A percentile compares a stretch with the other conserved stretches of the same genome.
These are phyloP conservation scores for Clangula hyemalis DNA, from an alignment of 2,797 vertebrate species.

Conservation along the genomic window DNA sequence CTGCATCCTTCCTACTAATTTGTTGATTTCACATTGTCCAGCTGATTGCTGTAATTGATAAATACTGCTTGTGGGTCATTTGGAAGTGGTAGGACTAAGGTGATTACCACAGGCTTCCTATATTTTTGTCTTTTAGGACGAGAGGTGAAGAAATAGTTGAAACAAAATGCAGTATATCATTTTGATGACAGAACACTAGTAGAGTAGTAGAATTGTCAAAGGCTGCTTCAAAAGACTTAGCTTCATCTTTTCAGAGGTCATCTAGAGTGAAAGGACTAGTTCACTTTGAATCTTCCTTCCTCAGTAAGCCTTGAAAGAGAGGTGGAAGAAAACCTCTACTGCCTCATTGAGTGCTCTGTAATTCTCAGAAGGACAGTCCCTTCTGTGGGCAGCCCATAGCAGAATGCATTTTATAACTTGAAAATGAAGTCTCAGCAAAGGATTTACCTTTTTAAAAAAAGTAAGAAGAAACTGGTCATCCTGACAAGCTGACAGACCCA, in stretches of 20 bases:
- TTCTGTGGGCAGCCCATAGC: neutral
- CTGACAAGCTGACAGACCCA: neutral
- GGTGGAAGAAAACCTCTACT: neutral
- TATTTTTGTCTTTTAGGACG: neutral
- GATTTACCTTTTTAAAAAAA: neutral
- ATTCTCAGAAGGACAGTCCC: neutral
- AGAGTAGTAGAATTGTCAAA: neutral
- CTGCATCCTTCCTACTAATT: neutral
- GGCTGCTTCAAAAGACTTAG: neutral
- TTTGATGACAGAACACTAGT: neutral
- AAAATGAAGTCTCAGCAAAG: neutral
- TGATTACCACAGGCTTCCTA: neutral
- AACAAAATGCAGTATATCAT: neutral
- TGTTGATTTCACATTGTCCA: neutral
- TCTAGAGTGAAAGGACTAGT: neutral
- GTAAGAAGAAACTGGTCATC: neutral
- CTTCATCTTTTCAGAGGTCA: too few species aligned
- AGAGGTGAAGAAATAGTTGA: constrained; percentile 4
- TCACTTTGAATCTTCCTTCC: neutral
- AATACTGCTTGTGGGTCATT: neutral
- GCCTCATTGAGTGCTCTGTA: neutral
- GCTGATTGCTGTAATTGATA: neutral
- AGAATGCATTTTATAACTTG: neutral
- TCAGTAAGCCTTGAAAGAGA: neutral
- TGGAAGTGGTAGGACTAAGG: neutral